phyloP scores from a whole-genome alignment of 2,888 invertebrate species.

The Drosophila vallismaia region DNA sequence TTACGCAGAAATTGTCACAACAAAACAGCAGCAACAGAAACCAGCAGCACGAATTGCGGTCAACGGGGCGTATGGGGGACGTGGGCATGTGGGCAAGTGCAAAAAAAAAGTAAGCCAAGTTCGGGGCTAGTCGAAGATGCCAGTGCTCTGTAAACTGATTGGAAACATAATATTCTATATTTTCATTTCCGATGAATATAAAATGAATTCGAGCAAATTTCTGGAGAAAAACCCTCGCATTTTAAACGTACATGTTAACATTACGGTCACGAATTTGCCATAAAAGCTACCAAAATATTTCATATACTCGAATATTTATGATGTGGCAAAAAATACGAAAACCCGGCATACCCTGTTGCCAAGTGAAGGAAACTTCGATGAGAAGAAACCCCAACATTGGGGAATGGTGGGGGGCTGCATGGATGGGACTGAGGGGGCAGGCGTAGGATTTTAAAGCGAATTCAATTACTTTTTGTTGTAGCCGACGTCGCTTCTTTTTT shows the following conservation, averaged over 20 bases:
- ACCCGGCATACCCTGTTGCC: slow-evolving; percentile 12
- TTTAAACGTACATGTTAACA: slow-evolving; percentile 6
- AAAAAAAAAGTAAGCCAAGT: slow-evolving; percentile 29
- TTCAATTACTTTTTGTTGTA: slow-evolving; percentile 77
- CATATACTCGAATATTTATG: slow-evolving; percentile 4
- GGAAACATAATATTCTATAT: background rate
- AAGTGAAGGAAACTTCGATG: slow-evolving; percentile 22
- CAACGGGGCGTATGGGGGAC: slow-evolving; percentile 40
- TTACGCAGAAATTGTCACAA: slow-evolving; percentile 77
- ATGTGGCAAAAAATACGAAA: slow-evolving; percentile 8
- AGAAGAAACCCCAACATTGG: slow-evolving; percentile 32
- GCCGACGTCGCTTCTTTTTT: slow-evolving; percentile 51
- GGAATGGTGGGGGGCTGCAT: background rate
- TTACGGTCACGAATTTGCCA: slow-evolving; percentile 20
- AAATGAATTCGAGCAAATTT: background rate
- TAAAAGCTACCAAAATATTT: background rate
- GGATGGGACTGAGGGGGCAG: slow-evolving; percentile 6
- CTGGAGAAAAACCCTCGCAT: background rate
- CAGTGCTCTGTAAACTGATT: slow-evolving; percentile 5
- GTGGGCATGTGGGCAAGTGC: slow-evolving; percentile 12
- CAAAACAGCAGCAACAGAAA: slow-evolving; percentile 46
- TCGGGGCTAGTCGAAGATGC: background rate
- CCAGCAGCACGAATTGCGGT: slow-evolving; percentile 59
- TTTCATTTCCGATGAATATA: background rate
- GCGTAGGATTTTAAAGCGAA: slow-evolving; percentile 75